Base-by-base conservation (phyloP, 23 tunicate species). In the Styela clava region DNA sequence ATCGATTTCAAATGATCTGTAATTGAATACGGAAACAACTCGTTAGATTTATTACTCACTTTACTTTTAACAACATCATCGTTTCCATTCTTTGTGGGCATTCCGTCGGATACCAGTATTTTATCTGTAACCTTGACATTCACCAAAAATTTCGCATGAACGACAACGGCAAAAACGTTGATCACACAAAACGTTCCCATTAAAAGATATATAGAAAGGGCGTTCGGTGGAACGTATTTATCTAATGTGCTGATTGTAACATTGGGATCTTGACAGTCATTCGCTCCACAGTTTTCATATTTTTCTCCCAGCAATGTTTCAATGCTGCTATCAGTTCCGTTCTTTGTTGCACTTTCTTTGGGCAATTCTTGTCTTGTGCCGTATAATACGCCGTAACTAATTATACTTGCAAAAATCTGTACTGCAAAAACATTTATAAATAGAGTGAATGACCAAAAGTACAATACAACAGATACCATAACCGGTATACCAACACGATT, bases 201-300 rank as follows among this genome's bases (percentile, higher is more conserved):
- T 73, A 83, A 63, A 19, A 82, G 29, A 69, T 87, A 87, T 5
- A 87, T 33, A 9, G 73, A 69, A 51, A 83, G 76, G 32, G 23
- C 9, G 1, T 82, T 72, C 16, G 86, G 74, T 19, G 94, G 94
- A 1, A 77, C 69, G 34, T 88, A 88, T 22, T 86, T 56, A 80
- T 84, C 33, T 28, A 78, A 27, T 34, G 78, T 73, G 29, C 62
- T 35, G 1, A 22, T 35, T 16, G 88, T 84, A 7, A 88, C 52
- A 62, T 88, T 88, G 29, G 88, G 87, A 68, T 83, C 73, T 73
- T 88, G 94, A 56, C 94, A 88, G 87, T 88, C 94, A 35, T 88
- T 79, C 24, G 78, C 79, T 31, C 94, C 94, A 36, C 94, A 88
- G 27, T 44, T 5, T 12, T 44, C 56, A 44, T 44, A 44, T 44